These are phyloP conservation scores for Polydrusus pterygomalis DNA, from an alignment of 2,888 invertebrate species.

Conservation along the genomic window DNA sequence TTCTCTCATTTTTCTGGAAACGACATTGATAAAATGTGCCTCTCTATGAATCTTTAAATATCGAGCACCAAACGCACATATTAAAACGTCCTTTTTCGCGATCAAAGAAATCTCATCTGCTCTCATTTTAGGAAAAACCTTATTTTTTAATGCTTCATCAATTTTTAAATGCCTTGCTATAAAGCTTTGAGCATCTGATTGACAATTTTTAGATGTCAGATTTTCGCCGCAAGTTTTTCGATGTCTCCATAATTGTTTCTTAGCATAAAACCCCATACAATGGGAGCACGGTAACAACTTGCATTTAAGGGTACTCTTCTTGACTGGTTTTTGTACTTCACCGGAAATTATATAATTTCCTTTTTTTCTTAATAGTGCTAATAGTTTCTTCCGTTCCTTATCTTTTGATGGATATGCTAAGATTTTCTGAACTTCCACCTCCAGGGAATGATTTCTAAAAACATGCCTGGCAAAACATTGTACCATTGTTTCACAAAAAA, in stretches of 20 bases:
- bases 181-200: constrained; percentile 21
- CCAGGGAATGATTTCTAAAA: no score
- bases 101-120: constrained; percentile 40
- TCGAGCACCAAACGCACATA: constrained; percentile 55
- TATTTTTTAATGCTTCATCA: constrained; percentile 5
- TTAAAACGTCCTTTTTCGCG: constrained; percentile 40
- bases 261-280: constrained; percentile 58
- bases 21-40: background rate
- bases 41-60: constrained; percentile 17
- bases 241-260: constrained; percentile 56
- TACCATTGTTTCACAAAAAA: no score
- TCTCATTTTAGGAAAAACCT: constrained; percentile 50
- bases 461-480: no score
- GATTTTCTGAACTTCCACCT: no score
- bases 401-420: no score
- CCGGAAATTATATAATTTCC: no score
- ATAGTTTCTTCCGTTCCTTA: no score
- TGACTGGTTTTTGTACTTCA: no score
- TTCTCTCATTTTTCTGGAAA: constrained; percentile 41
- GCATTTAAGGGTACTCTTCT: no score
- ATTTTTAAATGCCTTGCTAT: constrained; percentile 8
- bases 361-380: no score
- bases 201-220: no score
- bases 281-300: constrained; percentile 51
- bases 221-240: constrained; percentile 52